Conservation (phyloP, 2,888 invertebrate species). For the Apamea epomidion region DNA sequence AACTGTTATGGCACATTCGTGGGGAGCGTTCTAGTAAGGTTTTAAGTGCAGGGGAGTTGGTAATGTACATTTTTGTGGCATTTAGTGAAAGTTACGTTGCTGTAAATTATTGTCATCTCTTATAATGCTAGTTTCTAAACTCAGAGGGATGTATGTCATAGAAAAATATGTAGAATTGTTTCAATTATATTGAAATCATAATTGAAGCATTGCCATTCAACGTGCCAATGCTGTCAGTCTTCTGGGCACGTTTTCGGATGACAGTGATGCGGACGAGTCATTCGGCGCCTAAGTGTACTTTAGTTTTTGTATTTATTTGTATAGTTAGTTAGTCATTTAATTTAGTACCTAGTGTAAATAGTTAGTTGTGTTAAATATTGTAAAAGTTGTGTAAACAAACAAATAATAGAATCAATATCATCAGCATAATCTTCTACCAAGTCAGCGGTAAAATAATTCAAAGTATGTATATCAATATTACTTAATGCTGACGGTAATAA, state of each 20-base stretch:
- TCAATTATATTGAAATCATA: not conserved
- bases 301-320: too few relatives aligned
- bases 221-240: not conserved
- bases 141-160: not conserved
- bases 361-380: not conserved
- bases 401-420: not conserved
- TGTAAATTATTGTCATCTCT: conserved; percentile 12
- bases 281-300: not conserved
- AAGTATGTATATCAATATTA: conserved; percentile 5
- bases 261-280: not conserved
- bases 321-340: not conserved
- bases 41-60: conserved; percentile 41
- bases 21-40: conserved; percentile 34
- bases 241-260: not conserved
- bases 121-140: not conserved
- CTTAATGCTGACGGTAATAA: conserved; percentile 29
- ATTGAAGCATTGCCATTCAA: not conserved
- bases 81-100: not conserved
- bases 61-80: conserved; percentile 23
- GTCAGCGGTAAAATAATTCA: conserved; percentile 8
- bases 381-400: not conserved
- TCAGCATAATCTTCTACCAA: not conserved
- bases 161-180: not conserved
- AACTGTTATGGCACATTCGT: conserved; percentile 53
- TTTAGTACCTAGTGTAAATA: not conserved